Evolutionary conservation across 2,888 invertebrate species (phyloP), one percentile per base, ranked within the genome.

Genomic region (Quadriops clusia): DNA sequence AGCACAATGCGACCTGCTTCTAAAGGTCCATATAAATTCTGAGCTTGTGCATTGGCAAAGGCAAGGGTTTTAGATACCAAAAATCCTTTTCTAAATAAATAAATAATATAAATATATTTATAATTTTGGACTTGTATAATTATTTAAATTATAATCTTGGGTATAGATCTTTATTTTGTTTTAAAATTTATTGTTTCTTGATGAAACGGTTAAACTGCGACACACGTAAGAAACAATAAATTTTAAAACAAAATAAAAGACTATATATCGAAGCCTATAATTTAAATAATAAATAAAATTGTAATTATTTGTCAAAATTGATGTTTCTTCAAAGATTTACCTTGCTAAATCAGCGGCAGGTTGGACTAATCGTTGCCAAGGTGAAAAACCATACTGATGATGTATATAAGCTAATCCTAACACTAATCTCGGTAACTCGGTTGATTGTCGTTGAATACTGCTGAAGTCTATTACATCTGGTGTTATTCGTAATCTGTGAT

Each of bases 401-500:
- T 76, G 74, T 3, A 71, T 64, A 41, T 62, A 56, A 38, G 67
- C 65, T 37, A 77, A 58, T 8, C 77, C 77, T 36, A 63, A 56
- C 10, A 78, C 55, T 40, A 77, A 56, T 27, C 72, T 69, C 21
- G 77, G 77, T 13, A 76, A 60, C 32, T 40, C 57, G 28, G 40
- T 43, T 14, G 50, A 42, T 22, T 36, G 37, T 28, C 42, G 42
- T 58, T 63, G 62, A 45, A 61, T 59, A 23, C 43, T 45, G 22
- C 56, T 56, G 51, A 77, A 77, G 56, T 77, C 71, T 33, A 74
- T 63, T 23, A 73, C 60, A 30, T 62, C 54, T 4, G 78, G 70
- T 23, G 54, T 47, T 20, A 54, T 60, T 53, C 62, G 53, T 37
- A 60, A 66, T 36, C 70, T 64, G 54, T 81, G 82, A 56, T 77